Evolutionary conservation across 2,888 invertebrate species (phyloP), one percentile per base, ranked within the genome.

Genomic region (Leucoma salicis): DNA sequence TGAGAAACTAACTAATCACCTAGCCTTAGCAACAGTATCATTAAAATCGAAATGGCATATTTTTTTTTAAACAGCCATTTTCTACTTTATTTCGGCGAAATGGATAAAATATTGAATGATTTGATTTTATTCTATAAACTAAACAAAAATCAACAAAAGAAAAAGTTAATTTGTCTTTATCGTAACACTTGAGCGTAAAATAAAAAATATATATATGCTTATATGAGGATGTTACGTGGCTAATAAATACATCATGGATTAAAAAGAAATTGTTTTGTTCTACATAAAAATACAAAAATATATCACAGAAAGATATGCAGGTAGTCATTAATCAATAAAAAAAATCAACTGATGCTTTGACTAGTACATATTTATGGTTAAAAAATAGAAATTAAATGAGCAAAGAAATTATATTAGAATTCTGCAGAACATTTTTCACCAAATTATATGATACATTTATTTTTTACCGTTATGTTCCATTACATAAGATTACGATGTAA

Each of bases 1-100:
- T 81, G 78, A 84, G 78, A 85, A 81, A 79, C 78, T 82, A 81
- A 77, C 60, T 59, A 79, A 84, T 84, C 83, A 85, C 85, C 83
- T 82, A 77, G 76, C 74, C 75, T 78, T 81, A 72, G 70, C 69
- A 59, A 55, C 58, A 63, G 71, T 70, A 62, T 63, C 58, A 49
- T 68, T 73, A 77, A 64, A 74, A 76, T 68, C 73, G 53, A 73
- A 74, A 70, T 69, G 71, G 68, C 70, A 60, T 66, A 58, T 44
- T 58, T 52, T 58, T 46, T 14, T 35, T 33, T 45, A 57, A 55
- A 59, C 60, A 57, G 60, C 57, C 60, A 55, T 46, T 38, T 39
- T 49, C 40, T 45, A 50, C 47, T 53, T 53, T 48, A 39, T 35
- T 49, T 39, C 41, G 34, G 37, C 46, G 45, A 49, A 46, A 28